Percentiles rank a stretch among this genome's conserved stretches.
Conservation (phyloP, 2,888 invertebrate genomes). For the Alcis repandata region DNA sequence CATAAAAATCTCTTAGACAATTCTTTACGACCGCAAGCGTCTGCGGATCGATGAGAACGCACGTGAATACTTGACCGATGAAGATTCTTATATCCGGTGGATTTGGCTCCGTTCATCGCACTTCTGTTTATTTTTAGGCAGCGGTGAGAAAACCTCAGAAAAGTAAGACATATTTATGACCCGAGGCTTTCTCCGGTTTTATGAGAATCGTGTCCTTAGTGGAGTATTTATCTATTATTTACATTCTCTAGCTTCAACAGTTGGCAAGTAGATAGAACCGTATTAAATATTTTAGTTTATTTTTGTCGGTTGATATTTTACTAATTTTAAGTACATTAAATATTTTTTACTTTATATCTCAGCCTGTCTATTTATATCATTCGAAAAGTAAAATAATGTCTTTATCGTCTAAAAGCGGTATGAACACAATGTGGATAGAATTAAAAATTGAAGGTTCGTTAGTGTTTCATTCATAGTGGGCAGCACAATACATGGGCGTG, state of each 20-base stretch:
- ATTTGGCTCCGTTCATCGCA: background rate
- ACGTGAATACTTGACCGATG: slow-evolving; percentile 33
- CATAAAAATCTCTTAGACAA: slow-evolving; percentile 38
- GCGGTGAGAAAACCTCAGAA: slow-evolving; percentile 4
- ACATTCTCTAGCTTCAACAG: background rate
- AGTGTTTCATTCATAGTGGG: slow-evolving; percentile 63
- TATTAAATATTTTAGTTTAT: no score
- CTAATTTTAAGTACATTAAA: no score
- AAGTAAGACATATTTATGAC: slow-evolving; percentile 6
- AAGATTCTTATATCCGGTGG: slow-evolving; percentile 6
- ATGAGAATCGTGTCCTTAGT: background rate
- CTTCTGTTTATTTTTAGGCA: slow-evolving; percentile 16
- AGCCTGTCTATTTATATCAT: no score
- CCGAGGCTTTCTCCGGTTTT: background rate
- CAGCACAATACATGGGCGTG: slow-evolving; percentile 55
- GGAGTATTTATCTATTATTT: background rate
- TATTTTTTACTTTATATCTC: background rate
- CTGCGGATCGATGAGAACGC: slow-evolving; percentile 29
- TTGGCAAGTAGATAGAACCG: background rate
- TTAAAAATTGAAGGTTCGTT: slow-evolving; percentile 59
- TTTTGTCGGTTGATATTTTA: no score
- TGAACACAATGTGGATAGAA: slow-evolving; percentile 8
- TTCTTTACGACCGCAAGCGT: slow-evolving; percentile 37
- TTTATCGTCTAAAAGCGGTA: slow-evolving; percentile 4
- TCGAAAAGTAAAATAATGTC: background rate